These are phyloP conservation scores for Centroberyx gerrardi DNA, from an alignment of 2,797 vertebrate species.

Conservation along the genomic window DNA sequence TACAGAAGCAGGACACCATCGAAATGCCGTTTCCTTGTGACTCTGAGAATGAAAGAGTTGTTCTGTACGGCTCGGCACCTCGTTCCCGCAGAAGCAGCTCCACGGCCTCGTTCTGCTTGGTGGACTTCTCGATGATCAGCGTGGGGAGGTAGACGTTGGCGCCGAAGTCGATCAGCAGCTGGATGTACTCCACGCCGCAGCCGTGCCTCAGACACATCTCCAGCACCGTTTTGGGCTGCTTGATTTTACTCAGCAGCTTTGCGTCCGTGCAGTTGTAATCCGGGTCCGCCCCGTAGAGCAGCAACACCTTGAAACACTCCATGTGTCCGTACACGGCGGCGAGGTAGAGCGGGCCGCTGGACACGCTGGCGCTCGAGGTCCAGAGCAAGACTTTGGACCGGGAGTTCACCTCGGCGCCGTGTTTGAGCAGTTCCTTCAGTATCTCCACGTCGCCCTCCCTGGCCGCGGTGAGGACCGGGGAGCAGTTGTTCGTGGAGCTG, in stretches of 20 bases:
- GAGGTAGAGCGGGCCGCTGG: conserved; percentile 93
- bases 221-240: conserved; percentile 90
- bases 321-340: conserved; percentile 92
- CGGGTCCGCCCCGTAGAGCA: conserved; percentile 93
- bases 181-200: conserved; percentile 88
- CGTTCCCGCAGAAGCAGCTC: conserved; percentile 90
- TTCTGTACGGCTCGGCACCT: conserved; percentile 79
- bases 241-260: conserved; percentile 82
- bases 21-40: too few species aligned
- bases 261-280: conserved; percentile 92
- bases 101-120: conserved; percentile 86
- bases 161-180: conserved; percentile 94
- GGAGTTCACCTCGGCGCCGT: conserved; percentile 90
- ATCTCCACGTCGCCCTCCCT: conserved; percentile 88
- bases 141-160: conserved; percentile 93
- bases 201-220: conserved; percentile 93
- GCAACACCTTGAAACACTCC: conserved; percentile 91
- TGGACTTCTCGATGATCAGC: conserved; percentile 81
- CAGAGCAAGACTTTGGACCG: conserved; percentile 88
- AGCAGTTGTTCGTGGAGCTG: conserved; percentile 91
- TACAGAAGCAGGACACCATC: too few species aligned
- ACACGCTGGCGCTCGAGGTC: conserved; percentile 87
- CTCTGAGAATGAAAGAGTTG: too few species aligned
- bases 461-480: conserved; percentile 91
- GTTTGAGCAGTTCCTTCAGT: conserved; percentile 87